A percentile compares a stretch with the other conserved stretches of the same genome.
These are phyloP conservation scores for Morus bassanus DNA, from an alignment of 2,797 vertebrate species.

Conservation along the genomic window DNA sequence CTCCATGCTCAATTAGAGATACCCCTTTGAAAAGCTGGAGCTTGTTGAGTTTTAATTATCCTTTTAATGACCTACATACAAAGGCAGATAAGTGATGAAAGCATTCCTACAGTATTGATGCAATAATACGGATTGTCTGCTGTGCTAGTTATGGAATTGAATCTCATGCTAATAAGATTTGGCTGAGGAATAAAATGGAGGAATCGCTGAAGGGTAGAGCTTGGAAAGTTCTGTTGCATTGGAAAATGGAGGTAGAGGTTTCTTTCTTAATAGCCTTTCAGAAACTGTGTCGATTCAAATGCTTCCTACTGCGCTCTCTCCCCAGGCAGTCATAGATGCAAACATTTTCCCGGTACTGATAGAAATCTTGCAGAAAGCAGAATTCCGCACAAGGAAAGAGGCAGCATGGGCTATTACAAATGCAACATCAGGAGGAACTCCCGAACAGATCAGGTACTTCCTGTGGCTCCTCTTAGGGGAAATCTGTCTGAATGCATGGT, in stretches of 20 bases:
- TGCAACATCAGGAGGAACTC: constrained; percentile 94
- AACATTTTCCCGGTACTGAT: constrained; percentile 98
- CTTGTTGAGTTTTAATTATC: background rate
- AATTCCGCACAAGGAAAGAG: constrained; percentile 97
- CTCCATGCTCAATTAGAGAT: background rate
- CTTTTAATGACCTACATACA: background rate
- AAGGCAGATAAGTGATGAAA: background rate
- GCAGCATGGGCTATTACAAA: constrained; percentile 99
- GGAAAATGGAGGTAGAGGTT: background rate
- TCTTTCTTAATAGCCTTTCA: background rate
- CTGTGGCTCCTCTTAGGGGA: background rate
- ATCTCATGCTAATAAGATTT: background rate
- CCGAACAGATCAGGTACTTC: constrained; percentile 91
- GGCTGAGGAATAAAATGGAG: background rate
- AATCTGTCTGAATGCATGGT: accelerated
- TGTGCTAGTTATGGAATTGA: background rate
- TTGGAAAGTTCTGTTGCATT: background rate
- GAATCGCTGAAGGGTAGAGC: background rate
- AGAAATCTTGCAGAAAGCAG: constrained; percentile 96
- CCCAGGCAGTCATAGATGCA: constrained; percentile 94
- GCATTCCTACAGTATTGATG: background rate
- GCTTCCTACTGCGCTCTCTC: background rate
- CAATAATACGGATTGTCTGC: background rate
- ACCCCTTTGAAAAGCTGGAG: background rate
- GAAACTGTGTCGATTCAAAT: accelerated